A percentile compares a stretch with the other conserved stretches of the same genome.
Evolutionary conservation across 1,140 invertebrate species (phyloP).

Genomic region (Aethina tumida): DNA sequence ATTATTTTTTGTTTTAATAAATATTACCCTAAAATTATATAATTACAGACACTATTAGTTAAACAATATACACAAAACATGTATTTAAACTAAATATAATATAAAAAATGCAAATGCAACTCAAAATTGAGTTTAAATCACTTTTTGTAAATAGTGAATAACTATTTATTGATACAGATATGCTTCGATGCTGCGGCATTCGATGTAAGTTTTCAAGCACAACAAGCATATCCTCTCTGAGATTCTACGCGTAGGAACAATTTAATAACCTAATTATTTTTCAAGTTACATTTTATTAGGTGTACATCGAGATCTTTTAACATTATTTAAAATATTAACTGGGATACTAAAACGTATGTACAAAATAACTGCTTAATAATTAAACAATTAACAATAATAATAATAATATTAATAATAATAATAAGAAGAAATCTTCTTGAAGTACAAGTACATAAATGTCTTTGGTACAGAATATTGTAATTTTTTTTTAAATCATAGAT

Average conservation of each 20-base stretch:
- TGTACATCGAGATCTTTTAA: conserved; percentile 10
- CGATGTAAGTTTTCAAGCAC: background rate
- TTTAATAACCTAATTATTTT: background rate
- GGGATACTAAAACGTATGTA: conserved; percentile 24
- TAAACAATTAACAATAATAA: too few relatives aligned
- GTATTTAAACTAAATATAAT: too few relatives aligned
- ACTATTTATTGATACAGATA: background rate
- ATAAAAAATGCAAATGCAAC: too few relatives aligned
- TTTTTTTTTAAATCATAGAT: conserved; percentile 2
- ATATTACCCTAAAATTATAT: background rate
- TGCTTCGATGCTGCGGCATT: background rate
- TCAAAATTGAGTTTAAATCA: too few relatives aligned
- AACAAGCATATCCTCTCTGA: too few relatives aligned
- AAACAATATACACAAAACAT: too few relatives aligned
- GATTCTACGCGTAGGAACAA: background rate
- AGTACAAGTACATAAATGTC: conserved; percentile 16
- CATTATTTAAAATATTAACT: conserved; percentile 8
- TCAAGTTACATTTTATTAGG: conserved; percentile 2
- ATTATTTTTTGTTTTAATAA: background rate
- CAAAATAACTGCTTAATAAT: conserved; percentile 17
- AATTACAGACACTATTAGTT: conserved; percentile 1
- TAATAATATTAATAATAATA: too few relatives aligned
- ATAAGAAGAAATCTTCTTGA: conserved; percentile 8
- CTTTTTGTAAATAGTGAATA: too few relatives aligned
- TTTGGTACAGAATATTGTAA: conserved; percentile 16